Evolutionary conservation across 2,888 invertebrate genomes (phyloP), one percentile per base, ranked within the genome.

Genomic region (Byasa hedistus): DNA sequence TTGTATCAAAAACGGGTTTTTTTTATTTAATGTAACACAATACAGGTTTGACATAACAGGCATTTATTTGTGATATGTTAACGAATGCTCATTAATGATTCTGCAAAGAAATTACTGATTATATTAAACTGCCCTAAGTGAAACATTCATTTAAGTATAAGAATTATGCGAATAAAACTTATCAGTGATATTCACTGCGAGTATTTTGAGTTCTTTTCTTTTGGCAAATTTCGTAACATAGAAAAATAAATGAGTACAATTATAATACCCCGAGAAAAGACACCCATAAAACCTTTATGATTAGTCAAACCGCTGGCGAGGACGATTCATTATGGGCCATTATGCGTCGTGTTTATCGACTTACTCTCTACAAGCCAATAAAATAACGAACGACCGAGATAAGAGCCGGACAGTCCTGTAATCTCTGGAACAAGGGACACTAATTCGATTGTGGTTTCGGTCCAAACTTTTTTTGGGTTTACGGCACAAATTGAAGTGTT

Each of bases 371-470:
- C 91, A 87, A 89, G 87, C 89, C 87, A 91, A 91, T 91, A 90
- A 91, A 91, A 91, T 91, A 91, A 91, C 89, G 91, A 89, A 91
- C 89, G 91, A 90, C 84, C 86, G 81, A 91, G 91, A 91, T 91
- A 91, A 91, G 85, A 85, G 80, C 83, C 85, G 87, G 91, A 90
- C 91, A 88, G 87, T 89, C 86, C 85, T 89, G 89, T 91, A 91
- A 91, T 91, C 91, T 91, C 87, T 87, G 86, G 87, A 90, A 91
- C 91, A 91, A 90, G 91, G 91, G 90, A 90, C 91, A 90, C 91
- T 91, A 91, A 91, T 91, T 91, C 89, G 91, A 91, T 90, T 91
- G 91, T 91, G 91, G 91, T 91, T 91, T 91, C 84, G 87, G 88
- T 83, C 81, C 85, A 86, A 83, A 81, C 85, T 87, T 89, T 89